These are phyloP conservation scores for Turdus rufiventris DNA, from an alignment of 2,113 vertebrate genomes.

Conservation along the genomic window DNA sequence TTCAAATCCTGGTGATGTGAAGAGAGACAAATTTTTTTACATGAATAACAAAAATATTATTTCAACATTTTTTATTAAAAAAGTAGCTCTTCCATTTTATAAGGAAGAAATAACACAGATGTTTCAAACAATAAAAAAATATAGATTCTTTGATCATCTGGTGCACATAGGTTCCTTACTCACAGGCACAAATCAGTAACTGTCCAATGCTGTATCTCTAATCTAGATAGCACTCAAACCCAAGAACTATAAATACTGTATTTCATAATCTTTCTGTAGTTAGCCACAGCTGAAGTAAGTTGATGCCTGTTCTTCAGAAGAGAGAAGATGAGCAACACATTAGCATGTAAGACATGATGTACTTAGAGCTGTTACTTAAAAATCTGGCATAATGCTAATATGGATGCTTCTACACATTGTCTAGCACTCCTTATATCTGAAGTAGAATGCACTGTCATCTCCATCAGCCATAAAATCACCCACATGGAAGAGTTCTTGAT, in stretches of 20 bases:
- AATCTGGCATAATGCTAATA: neutral
- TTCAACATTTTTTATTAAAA: neutral
- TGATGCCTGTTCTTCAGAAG: neutral
- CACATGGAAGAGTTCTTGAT: neutral
- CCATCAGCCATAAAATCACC: neutral
- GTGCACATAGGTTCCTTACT: neutral
- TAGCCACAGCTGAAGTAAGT: neutral
- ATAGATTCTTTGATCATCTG: neutral
- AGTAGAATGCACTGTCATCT: neutral
- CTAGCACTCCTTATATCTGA: neutral
- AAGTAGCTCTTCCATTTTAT: neutral
- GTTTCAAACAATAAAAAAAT: neutral
- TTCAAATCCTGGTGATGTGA: neutral
- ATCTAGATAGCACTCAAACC: neutral
- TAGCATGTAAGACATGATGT: neutral
- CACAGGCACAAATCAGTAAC: neutral
- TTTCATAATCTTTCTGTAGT: neutral
- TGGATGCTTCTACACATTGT: neutral
- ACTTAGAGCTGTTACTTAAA: neutral
- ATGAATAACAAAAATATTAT: neutral
- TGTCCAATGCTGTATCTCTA: neutral
- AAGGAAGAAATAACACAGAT: neutral
- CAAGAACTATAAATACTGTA: neutral
- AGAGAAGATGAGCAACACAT: neutral
- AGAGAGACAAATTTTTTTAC: neutral